Conservation (phyloP, 2,888 invertebrate genomes). For the Melolontha melolontha region DNA sequence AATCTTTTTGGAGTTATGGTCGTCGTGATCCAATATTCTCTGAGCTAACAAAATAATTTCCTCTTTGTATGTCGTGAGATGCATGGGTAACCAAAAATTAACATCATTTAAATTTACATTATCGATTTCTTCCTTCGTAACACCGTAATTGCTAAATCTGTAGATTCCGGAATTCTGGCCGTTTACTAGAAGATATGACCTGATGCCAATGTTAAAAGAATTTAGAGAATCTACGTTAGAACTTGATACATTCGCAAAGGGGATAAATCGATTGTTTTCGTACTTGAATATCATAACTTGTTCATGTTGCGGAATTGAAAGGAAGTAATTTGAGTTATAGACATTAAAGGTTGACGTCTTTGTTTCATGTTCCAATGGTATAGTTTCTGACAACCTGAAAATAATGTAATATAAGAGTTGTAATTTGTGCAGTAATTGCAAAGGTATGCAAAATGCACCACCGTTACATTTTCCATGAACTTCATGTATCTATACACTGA, state of each 20-base stretch:
- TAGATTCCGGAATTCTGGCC: conserved; percentile 60
- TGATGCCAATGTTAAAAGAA: conserved; percentile 60
- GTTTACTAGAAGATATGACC: conserved; percentile 61
- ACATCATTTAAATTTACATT: conserved; percentile 57
- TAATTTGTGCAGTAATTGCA: background rate
- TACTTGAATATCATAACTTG: conserved; percentile 56
- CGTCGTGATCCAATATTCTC: conserved; percentile 56
- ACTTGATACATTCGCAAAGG: conserved; percentile 52
- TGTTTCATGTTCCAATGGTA: conserved; percentile 53
- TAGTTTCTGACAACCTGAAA: conserved; percentile 56
- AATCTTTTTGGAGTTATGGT: conserved; percentile 55
- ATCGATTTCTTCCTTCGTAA: conserved; percentile 52
- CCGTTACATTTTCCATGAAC: too few species aligned
- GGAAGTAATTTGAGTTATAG: conserved; percentile 52
- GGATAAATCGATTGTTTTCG: conserved; percentile 51
- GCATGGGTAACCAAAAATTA: conserved; percentile 61
- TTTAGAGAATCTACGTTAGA: conserved; percentile 35
- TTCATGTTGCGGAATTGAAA: conserved; percentile 58
- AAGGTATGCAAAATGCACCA: too few species aligned
- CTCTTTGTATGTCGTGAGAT: conserved; percentile 63
- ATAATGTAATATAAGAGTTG: background rate
- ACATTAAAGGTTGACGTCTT: conserved; percentile 54
- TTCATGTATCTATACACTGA: too few species aligned
- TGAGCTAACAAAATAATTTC: conserved; percentile 65
- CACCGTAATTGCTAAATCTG: conserved; percentile 54